Evolutionary conservation across 1,140 invertebrate species (phyloP), one percentile per base, ranked within the genome.

Genomic region (Hycleus phaleratus): DNA sequence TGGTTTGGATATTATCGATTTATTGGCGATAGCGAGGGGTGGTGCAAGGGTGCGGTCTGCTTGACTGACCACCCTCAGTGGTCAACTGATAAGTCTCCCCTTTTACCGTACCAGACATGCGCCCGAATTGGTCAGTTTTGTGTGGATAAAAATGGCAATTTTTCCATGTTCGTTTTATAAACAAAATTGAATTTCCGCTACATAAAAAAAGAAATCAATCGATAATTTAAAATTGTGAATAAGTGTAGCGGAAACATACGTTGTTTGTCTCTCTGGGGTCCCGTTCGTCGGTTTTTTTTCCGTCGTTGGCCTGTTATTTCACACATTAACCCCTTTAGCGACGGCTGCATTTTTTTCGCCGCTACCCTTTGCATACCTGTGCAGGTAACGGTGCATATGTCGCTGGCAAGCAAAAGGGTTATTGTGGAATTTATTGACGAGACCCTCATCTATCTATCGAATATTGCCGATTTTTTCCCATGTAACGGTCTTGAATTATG

Each of bases 31-130:
- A 46, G 56, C 63, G 58, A 60, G 60, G 62, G 63, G 60, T 60
- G 45, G 40, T 46, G 55, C 49, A 51, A 56, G 57, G 65, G 62
- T 56, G 58, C 58, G 60, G 65, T 64, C 60, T 65, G 63, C 63
- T 65, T 63, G 58, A 62, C 60, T 67, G 65, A 65, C 63, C 65
- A 67, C 63, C 65, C 65, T 58, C 59, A 63, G 59, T 65, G 65
- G 65, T 67, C 65, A 67, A 50, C 50, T 47, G 32, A 32, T 32
- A 32, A 7, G 7, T 32, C 55, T 12, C 55, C 54, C 47, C 40
- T 18, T 18, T 18, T 18, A 3, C 32, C 32, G 4, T 7, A 7
- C 32, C 40, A 50, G 26, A 46, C 56, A 62, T 59, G 60, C 60
- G 60, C 60, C 50, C 47, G 7, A 32, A 48, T 2, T 44, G 59